A percentile compares a stretch with the other conserved stretches of the same genome.
These are phyloP conservation scores for Scomber colias DNA, from an alignment of 2,113 vertebrate genomes.

Conservation along the genomic window DNA sequence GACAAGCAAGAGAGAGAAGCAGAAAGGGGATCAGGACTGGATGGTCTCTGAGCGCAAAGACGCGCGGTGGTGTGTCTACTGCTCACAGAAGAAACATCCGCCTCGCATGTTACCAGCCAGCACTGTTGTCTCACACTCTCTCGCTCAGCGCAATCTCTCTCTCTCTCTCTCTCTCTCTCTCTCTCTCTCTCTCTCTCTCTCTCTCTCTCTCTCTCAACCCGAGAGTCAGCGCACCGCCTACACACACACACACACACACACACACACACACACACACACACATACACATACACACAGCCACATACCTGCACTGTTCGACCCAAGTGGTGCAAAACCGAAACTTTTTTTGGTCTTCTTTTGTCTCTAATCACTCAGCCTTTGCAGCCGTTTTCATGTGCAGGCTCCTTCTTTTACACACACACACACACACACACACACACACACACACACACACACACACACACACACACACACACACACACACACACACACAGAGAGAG, in stretches of 20 bases:
- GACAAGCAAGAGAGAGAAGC: constrained; percentile 7
- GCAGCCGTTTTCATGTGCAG: neutral
- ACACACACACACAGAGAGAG: neutral
- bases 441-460: no score
- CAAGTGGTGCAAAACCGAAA: constrained; percentile 51
- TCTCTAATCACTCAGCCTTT: constrained; percentile 16
- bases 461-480: no score
- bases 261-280: neutral
- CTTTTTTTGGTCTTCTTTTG: constrained; percentile 38
- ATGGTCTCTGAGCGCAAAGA: constrained; percentile 69
- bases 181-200: constrained; percentile 31
- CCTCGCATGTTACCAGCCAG: constrained; percentile 20
- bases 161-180: constrained; percentile 34
- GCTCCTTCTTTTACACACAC: neutral
- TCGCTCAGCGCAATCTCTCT: constrained; percentile 6
- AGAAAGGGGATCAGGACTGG: constrained; percentile 23
- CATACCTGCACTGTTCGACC: constrained; percentile 48
- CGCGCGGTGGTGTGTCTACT: constrained; percentile 57
- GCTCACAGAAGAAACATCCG: constrained; percentile 47
- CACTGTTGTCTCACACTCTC: constrained; percentile 31
- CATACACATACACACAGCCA: neutral
- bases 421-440: neutral
- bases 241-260: neutral
- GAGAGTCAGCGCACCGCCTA: constrained; percentile 80
- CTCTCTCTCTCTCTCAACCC: constrained; percentile 58